phyloP scores from a whole-genome alignment of 2,113 vertebrate genomes.

The Heterochromis multidens region DNA sequence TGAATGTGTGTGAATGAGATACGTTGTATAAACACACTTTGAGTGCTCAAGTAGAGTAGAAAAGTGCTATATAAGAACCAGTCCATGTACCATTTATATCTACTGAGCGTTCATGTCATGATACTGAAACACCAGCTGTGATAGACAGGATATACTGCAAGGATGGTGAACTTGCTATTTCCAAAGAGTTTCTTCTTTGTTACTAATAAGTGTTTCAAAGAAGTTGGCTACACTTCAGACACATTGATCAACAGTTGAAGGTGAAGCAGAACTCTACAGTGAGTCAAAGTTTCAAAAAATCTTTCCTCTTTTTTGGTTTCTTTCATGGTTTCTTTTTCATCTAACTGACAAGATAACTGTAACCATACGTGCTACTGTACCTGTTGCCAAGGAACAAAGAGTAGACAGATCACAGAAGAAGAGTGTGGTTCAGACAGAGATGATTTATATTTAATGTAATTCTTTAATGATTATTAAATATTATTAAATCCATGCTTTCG shows the following conservation, averaged over 20 bases:
- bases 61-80: neutral
- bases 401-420: neutral
- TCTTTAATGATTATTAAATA: rapidly evolving
- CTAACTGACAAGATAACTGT: neutral
- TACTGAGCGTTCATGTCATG: neutral
- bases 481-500: too few relatives aligned
- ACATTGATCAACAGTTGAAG: neutral
- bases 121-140: too few relatives aligned
- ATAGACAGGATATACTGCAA: too few relatives aligned
- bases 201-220: neutral
- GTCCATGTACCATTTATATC: neutral
- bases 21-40: neutral
- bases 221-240: neutral
- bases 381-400: slow-evolving; percentile 33
- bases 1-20: too few relatives aligned
- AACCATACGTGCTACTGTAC: neutral
- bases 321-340: neutral
- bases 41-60: neutral
- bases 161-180: neutral
- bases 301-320: neutral
- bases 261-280: neutral
- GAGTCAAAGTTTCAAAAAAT: neutral
- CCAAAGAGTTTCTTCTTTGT: neutral
- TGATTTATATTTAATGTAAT: neutral
- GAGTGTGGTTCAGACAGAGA: neutral